Evolutionary conservation across 2,113 vertebrate species (phyloP), one percentile per base, ranked within the genome.

Genomic region (Actenoides lindsayi): DNA sequence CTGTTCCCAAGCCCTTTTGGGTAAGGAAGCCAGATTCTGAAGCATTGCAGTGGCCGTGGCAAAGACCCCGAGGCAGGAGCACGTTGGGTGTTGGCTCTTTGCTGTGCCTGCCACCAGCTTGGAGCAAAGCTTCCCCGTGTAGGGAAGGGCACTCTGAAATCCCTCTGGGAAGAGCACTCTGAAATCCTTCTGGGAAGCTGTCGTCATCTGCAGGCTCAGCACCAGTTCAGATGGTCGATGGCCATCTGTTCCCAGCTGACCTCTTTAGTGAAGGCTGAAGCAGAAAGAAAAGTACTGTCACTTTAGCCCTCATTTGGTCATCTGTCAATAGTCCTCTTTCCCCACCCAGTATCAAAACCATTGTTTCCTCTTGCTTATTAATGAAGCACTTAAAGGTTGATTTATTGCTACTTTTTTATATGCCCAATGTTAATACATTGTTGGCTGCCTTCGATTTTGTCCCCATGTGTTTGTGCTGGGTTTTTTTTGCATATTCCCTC

Each of bases 231-330:
- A 48, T 35, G 3, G 77, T 59, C 81, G 41, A 25, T 84, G 46
- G 80, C 93, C 93, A 91, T 96, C 95, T 96, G 95, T 94, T 96
- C 89, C 71, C 68, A 1, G 83, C 89, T 94, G 91, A 91, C 83
- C 80, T 93, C 91, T 89, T 91, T 74, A 95, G 90, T 7, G 56
- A 63, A 78, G 92, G 77, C 92, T 89, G 24, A 17, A 74, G 69
- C 95, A 89, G 87, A 59, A 28, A 80, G 93, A 83, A 64, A 88
- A 95, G 73, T 71, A 3, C 87, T 94, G 16, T 91, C 65, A 37
- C 93, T 94, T 81, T 3, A 91, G 87, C 51, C 77, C 77, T 84
- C 4, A 0, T 6, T 20, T 84, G 83, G 77, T 95, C 87, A 84
- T 62, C 89, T 94, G 73, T 80, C 93, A 77, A 10, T 48, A 78